Evolutionary conservation across 2,888 invertebrate genomes (phyloP).

Genomic region (Didymodactylos carnosus): DNA sequence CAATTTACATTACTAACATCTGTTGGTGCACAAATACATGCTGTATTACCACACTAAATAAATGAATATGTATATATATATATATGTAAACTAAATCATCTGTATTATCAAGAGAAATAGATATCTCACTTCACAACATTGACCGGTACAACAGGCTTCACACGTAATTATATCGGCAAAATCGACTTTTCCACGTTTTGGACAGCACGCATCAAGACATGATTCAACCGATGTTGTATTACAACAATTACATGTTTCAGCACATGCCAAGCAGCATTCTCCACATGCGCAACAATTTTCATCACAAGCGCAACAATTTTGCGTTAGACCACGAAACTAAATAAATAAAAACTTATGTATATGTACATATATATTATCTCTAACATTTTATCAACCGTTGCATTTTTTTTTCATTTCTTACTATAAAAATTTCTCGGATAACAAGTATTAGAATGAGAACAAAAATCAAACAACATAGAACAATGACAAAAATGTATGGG

Average conservation of each 20-base stretch:
- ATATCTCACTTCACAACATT: background rate
- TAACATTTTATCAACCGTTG: too few species aligned
- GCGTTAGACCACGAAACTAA: background rate
- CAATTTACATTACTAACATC: background rate
- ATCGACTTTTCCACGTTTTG: background rate
- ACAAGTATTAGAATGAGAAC: background rate
- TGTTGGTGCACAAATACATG: background rate
- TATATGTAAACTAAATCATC: background rate
- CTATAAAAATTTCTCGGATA: background rate
- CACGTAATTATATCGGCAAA: background rate
- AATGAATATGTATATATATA: background rate
- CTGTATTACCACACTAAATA: background rate
- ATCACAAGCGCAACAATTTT: background rate
- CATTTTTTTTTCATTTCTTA: too few species aligned
- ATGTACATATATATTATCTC: too few species aligned
- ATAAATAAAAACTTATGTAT: background rate
- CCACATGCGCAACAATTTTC: background rate
- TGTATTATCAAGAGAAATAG: too few species aligned
- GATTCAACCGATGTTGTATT: background rate
- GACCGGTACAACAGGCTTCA: background rate
- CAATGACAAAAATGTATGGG: background rate
- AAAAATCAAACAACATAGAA: background rate
- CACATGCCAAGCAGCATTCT: background rate
- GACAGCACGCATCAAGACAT: background rate
- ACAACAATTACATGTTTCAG: conserved; percentile 1